A percentile compares a stretch with the other conserved stretches of the same genome.
phyloP scores from a whole-genome alignment of 2,113 vertebrate genomes.

The Electrona antarctica region DNA sequence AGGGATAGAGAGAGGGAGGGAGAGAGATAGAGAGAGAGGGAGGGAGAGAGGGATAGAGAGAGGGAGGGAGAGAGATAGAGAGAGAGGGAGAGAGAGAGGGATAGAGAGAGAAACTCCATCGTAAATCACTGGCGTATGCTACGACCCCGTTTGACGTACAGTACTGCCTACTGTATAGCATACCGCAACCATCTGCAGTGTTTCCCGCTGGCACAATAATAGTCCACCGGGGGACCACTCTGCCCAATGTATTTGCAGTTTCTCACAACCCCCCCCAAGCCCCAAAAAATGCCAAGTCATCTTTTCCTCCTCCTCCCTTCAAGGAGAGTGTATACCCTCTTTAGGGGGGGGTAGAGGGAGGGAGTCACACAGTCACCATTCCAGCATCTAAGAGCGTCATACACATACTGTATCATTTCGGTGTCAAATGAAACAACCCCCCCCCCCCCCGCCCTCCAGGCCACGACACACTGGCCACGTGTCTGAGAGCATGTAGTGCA shows the following conservation, averaged over 20 bases:
- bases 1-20: too few species aligned
- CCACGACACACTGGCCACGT: too few species aligned
- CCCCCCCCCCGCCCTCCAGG: too few species aligned
- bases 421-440: too few species aligned
- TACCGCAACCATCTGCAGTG: slow-evolving; percentile 45
- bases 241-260: slow-evolving; percentile 57
- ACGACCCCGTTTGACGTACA: slow-evolving; percentile 41
- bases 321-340: slow-evolving; percentile 10
- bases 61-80: neutral
- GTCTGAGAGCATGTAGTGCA: too few species aligned
- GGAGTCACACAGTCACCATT: slow-evolving; percentile 21
- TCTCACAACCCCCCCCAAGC: slow-evolving; percentile 55
- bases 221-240: slow-evolving; percentile 24
- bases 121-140: slow-evolving; percentile 31
- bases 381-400: slow-evolving; percentile 17
- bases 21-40: too few species aligned
- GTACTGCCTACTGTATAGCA: slow-evolving; percentile 4
- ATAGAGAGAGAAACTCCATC: neutral
- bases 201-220: slow-evolving; percentile 47
- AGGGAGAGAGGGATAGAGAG: neutral
- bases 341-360: neutral
- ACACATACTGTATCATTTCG: neutral
- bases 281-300: slow-evolving; percentile 64
- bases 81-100: neutral
- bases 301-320: slow-evolving; percentile 41